These are phyloP conservation scores for Dunckerocampus dactyliophorus DNA, from an alignment of 2,113 vertebrate genomes.

Conservation along the genomic window DNA sequence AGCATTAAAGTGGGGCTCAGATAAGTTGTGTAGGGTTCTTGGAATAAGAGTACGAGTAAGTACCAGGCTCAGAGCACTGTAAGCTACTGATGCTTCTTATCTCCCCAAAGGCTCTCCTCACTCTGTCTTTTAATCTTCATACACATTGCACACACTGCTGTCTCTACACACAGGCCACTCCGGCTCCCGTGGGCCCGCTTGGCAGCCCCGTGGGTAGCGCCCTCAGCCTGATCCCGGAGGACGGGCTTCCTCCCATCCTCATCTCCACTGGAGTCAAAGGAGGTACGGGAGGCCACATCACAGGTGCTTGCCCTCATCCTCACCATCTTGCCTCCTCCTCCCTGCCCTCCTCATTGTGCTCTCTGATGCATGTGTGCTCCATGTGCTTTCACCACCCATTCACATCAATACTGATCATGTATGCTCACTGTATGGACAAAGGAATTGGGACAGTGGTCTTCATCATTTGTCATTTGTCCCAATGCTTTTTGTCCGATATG, in stretches of 20 bases:
- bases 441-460: not conserved
- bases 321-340: slow-evolving; percentile 53
- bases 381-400: not conserved
- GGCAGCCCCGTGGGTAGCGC: slow-evolving; percentile 94
- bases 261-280: slow-evolving; percentile 99
- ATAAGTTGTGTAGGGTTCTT: not conserved
- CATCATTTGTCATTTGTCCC: not conserved
- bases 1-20: not conserved
- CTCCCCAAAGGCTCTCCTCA: too few relatives aligned
- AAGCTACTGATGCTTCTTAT: too few relatives aligned
- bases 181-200: slow-evolving; percentile 75
- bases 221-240: slow-evolving; percentile 95
- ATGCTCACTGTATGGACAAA: not conserved
- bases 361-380: not conserved
- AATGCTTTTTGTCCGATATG: not conserved
- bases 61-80: too few relatives aligned
- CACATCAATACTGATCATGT: not conserved
- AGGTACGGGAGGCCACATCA: slow-evolving; percentile 84
- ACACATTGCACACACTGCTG: slow-evolving; percentile 22
- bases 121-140: slow-evolving; percentile 14
- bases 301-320: slow-evolving; percentile 78
- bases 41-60: too few relatives aligned
- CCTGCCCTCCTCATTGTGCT: not conserved
- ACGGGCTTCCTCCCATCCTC: slow-evolving; percentile 98
- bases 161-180: slow-evolving; percentile 71